Evolutionary conservation across 1,140 invertebrate genomes (phyloP).

Genomic region (Leptinotarsa defecta): DNA sequence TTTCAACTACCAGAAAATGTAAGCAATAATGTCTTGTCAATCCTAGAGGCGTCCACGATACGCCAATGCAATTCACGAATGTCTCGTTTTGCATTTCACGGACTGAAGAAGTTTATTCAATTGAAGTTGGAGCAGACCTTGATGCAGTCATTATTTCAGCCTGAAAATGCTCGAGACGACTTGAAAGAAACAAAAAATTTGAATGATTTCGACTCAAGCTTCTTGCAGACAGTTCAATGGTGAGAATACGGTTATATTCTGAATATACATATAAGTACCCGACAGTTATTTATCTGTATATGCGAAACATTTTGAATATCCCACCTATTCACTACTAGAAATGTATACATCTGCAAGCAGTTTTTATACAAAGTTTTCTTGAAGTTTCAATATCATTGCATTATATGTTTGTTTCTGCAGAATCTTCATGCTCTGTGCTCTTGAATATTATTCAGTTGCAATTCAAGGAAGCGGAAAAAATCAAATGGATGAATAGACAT

Average conservation of each 20-base stretch:
- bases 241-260: conserved; percentile 8
- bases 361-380: neutral
- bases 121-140: conserved; percentile 3
- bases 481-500: too few species aligned
- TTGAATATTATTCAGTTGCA: too few species aligned
- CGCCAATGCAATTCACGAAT: neutral
- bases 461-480: too few species aligned
- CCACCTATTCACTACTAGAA: neutral
- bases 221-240: conserved; percentile 2
- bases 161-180: neutral
- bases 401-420: too few species aligned
- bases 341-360: neutral
- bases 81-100: neutral
- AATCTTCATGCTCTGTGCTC: too few species aligned
- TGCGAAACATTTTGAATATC: conserved; percentile 2
- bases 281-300: neutral
- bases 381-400: neutral
- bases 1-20: too few species aligned
- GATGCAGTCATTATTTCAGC: conserved; percentile 8
- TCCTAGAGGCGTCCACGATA: neutral
- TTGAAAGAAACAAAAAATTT: conserved; percentile 7
- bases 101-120: conserved; percentile 1
- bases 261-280: neutral
- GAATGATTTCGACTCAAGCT: neutral
- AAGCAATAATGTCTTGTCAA: too few species aligned